Percentiles rank a stretch among this genome's conserved stretches.
Evolutionary conservation across 2,113 vertebrate genomes (phyloP).

Genomic region (Mystacornis crossleyi): DNA sequence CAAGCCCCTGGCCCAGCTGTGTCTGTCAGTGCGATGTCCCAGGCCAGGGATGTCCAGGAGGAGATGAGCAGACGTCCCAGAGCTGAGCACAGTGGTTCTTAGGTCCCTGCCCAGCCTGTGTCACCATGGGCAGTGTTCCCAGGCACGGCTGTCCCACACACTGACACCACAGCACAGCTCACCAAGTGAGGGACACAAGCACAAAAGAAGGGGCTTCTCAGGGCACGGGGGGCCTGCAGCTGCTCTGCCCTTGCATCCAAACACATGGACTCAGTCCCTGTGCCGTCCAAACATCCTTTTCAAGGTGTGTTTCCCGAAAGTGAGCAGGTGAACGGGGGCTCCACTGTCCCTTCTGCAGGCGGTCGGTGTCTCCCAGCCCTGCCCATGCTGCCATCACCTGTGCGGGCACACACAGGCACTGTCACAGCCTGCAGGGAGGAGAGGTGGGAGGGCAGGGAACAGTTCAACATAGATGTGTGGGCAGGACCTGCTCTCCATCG

Average conservation of each 20-base stretch:
- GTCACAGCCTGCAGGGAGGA: neutral
- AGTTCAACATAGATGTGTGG: neutral
- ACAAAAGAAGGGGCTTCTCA: neutral
- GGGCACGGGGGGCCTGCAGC: neutral
- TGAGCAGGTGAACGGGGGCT: neutral
- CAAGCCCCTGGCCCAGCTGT: rapidly evolving
- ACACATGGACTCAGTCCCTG: neutral
- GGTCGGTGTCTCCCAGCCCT: rapidly evolving
- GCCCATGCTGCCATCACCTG: neutral
- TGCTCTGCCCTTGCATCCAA: neutral
- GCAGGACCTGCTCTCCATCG: neutral
- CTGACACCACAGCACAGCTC: neutral
- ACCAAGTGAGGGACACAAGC: neutral
- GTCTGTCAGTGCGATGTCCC: rapidly evolving
- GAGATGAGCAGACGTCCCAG: neutral
- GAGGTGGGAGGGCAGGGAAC: neutral
- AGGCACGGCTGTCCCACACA: neutral
- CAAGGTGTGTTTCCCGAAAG: neutral
- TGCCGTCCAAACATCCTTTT: neutral
- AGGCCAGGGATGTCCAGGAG: neutral
- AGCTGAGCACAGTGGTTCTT: neutral
- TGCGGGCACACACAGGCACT: rapidly evolving
- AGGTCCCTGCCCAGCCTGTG: neutral
- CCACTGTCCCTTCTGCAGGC: neutral
- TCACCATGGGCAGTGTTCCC: rapidly evolving